A percentile compares a stretch with the other conserved stretches of the same genome.
Evolutionary conservation across 2,888 invertebrate genomes (phyloP).

Genomic region (Beris morrisii): DNA sequence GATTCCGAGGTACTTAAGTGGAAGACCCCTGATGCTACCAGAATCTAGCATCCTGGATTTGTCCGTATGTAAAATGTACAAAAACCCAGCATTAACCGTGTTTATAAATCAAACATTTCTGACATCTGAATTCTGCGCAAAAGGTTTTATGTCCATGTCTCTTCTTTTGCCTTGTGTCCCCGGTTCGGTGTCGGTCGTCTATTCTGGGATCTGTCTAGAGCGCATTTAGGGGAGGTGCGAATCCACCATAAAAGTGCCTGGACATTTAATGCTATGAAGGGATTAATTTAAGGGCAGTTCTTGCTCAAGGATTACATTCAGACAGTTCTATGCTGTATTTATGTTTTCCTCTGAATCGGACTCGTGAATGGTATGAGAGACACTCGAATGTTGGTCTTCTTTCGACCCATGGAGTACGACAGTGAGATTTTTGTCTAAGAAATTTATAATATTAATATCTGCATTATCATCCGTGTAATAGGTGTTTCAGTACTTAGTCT

Average conservation of each 20-base stretch:
- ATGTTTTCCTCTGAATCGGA: constrained; percentile 15
- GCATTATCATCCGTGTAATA: no score
- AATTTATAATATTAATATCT: no score
- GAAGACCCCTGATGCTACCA: constrained; percentile 17
- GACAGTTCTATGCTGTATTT: constrained; percentile 13
- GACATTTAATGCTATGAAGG: constrained; percentile 35
- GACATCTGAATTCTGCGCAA: constrained; percentile 42
- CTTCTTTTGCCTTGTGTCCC: neutral
- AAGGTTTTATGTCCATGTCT: constrained; percentile 36
- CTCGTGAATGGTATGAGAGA: no score
- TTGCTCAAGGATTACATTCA: constrained; percentile 25
- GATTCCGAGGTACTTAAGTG: constrained; percentile 1
- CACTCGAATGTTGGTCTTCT: no score
- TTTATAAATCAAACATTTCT: constrained; percentile 43
- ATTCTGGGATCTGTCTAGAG: constrained; percentile 16
- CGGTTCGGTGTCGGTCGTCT: constrained; percentile 26
- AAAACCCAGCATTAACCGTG: constrained; percentile 41
- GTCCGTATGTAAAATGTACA: constrained; percentile 39
- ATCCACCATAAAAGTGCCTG: neutral
- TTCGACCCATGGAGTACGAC: no score
- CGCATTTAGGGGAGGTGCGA: constrained; percentile 22
- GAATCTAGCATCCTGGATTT: constrained; percentile 24
- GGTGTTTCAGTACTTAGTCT: no score
- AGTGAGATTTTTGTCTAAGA: no score
- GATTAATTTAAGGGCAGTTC: constrained; percentile 39